Evolutionary conservation across 2,797 vertebrate genomes (phyloP).

Genomic region (Dryobates pubescens): DNA sequence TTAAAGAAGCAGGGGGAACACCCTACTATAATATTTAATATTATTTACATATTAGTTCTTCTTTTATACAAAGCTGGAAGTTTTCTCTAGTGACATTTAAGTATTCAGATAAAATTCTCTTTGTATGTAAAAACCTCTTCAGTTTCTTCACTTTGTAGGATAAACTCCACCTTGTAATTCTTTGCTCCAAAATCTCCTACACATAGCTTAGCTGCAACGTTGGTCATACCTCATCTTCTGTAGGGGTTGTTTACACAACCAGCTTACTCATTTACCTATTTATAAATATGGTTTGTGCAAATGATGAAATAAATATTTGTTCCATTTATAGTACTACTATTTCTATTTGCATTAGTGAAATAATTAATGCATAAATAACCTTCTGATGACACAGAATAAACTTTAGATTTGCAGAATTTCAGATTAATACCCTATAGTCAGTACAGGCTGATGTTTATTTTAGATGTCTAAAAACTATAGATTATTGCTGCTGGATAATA

Average conservation of each 20-base stretch:
- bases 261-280: conserved; percentile 47
- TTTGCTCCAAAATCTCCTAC: neutral
- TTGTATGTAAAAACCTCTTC: neutral
- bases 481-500: conserved; percentile 58
- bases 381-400: conserved; percentile 63
- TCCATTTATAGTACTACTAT: neutral
- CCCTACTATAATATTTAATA: neutral
- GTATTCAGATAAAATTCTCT: neutral
- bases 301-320: conserved; percentile 16
- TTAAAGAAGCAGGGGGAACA: neutral
- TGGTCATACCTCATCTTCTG: neutral
- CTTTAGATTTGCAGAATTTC: conserved; percentile 45
- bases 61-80: neutral
- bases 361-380: conserved; percentile 58
- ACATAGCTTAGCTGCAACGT: neutral
- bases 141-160: neutral
- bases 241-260: conserved; percentile 38
- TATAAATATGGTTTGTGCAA: conserved; percentile 32
- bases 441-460: conserved; percentile 44
- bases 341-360: conserved; percentile 54
- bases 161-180: neutral
- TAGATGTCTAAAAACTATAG: conserved; percentile 32
- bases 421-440: conserved; percentile 39
- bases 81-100: conserved; percentile 10
- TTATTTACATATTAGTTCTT: neutral